Evolutionary conservation across 2,888 invertebrate genomes (phyloP), one percentile per base, ranked within the genome.

Genomic region (Neelides folsomi): DNA sequence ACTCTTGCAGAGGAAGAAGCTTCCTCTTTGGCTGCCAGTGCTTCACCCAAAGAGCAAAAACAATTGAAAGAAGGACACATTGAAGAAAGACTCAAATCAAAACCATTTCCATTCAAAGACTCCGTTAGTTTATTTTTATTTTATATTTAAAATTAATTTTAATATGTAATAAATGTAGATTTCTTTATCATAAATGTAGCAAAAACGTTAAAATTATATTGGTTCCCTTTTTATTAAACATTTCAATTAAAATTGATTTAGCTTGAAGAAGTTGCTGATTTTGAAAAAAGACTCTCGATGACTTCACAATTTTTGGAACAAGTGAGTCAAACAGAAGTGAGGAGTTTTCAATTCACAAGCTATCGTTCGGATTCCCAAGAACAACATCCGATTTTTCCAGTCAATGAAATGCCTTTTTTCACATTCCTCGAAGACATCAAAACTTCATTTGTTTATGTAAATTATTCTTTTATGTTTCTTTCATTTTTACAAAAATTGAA

Each of bases 371-470:
- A 71, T 40, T 68, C 68, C 12, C 45, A 57, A 13, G 68, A 73
- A 36, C 73, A 73, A 50, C 72, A 73, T 62, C 74, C 77, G 0
- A 70, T 77, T 64, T 75, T 82, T 59, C 75, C 80, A 67, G 71
- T 83, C 10, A 69, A 71, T 1, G 72, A 79, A 45, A 70, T 86
- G 42, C 86, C 88, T 0, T 72, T 87, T 16, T 82, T 79, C 66
- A 79, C 86, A 1, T 80, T 85, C 62, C 75, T 87, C 47, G 85
- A 88, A 71, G 80, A 85, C 68, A 72, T 87, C 42, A 79, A 82
- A 60, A 83, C 85, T 2, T 84, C 83, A 70, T 89, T 90, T 70
- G 80, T 87, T 58, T 83, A 86, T 71, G 87, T 88, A n/a, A n/a
- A n/a, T n/a, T n/a, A n/a, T n/a, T n/a, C n/a, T n/a, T n/a, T n/a